Base-by-base conservation (phyloP, 2,797 vertebrate species). In the Enteromius mattozi region DNA sequence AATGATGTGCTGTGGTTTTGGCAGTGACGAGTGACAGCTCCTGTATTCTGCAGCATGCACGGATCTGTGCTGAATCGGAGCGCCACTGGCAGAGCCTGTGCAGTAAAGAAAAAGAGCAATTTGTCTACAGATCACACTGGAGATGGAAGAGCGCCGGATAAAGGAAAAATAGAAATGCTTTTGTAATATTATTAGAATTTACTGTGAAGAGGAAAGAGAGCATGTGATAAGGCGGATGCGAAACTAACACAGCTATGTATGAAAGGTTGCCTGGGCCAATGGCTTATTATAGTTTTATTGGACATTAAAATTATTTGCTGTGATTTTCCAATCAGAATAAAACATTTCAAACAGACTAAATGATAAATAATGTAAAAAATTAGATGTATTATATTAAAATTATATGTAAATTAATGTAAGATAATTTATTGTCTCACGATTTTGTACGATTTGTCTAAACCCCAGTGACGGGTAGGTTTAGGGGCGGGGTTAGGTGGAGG, bases 1-100 rank as follows among this genome's bases (percentile, higher is more conserved):
- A 92, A 93, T 93, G 91, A 91, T 92, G 78, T 70, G 89, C 91
- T 93, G 92, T 92, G 92, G 92, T 94, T 93, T 88, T 89, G 90
- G 89, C 85, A 83, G 86, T 84, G 87, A 86, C 88, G 89, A 33
- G 85, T 93, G 93, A 92, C 93, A 92, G 92, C 90, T 92, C 89
- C 88, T 92, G 89, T 91, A 91, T 91, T 91, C 89, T 91, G 88
- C 86, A 87, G 88, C 87, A 79, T 89, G 88, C 87, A 89, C 89
- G 88, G 88, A 88, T 92, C 91, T 92, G 89, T 90, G 91, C 91
- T 91, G 88, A 92, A 94, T 84, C 87, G 90, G 92, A 86, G 94
- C 85, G 82, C 87, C 88, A 88, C 89, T 89, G 91, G 90, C 69
- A 84, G 88, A 87, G 89, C 81, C 82, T 90, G 92, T 75, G 87